phyloP scores from a whole-genome alignment of 1,140 invertebrate species.

The Thaumetopoea pityocampa region DNA sequence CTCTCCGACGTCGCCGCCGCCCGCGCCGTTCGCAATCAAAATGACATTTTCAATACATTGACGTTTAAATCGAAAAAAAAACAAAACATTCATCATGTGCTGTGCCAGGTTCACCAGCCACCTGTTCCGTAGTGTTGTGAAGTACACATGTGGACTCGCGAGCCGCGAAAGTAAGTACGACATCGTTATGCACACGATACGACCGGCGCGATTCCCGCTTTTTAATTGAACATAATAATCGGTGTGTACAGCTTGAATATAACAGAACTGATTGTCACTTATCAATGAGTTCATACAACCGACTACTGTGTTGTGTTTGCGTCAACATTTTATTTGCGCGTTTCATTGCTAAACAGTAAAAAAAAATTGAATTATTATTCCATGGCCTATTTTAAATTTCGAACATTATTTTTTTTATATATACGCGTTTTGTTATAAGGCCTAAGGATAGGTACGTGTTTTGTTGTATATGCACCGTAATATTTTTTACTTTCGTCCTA shows the following conservation, averaged over 20 bases:
- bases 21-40: constrained; percentile 43
- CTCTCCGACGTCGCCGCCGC: constrained; percentile 29
- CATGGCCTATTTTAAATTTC: no score
- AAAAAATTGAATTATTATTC: no score
- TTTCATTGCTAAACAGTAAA: constrained; percentile 7
- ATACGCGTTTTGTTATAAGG: no score
- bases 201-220: constrained; percentile 11
- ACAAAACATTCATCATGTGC: constrained; percentile 54
- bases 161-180: constrained; percentile 64
- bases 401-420: no score
- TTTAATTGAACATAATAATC: constrained; percentile 26
- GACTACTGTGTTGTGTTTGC: constrained; percentile 15
- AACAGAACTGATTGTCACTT: constrained; percentile 18
- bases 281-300: constrained; percentile 14
- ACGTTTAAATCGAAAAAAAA: constrained; percentile 28
- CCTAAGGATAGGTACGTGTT: neutral
- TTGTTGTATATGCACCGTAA: neutral
- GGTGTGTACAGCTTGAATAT: constrained; percentile 7
- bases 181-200: neutral
- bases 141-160: constrained; percentile 66
- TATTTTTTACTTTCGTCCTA: constrained; percentile 1
- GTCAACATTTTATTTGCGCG: constrained; percentile 12
- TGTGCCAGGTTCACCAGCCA: constrained; percentile 62
- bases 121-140: constrained; percentile 62
- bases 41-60: constrained; percentile 52